A percentile compares a stretch with the other conserved stretches of the same genome.
phyloP scores from a whole-genome alignment of 2,113 vertebrate genomes.

The Elanoides forficatus region DNA sequence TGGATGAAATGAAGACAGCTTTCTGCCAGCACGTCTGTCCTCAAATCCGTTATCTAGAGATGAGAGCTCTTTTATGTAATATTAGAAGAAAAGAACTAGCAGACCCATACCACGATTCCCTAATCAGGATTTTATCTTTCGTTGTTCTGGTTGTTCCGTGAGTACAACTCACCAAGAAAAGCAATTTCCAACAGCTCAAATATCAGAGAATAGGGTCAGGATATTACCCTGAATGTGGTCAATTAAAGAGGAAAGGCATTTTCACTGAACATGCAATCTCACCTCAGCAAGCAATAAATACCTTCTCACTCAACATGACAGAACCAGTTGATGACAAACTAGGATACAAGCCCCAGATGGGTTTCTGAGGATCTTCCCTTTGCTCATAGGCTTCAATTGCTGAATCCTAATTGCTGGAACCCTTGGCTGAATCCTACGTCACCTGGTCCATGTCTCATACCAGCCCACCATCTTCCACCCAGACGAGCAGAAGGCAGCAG shows the following conservation, averaged over 20 bases:
- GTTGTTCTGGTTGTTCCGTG: neutral
- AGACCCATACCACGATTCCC: neutral
- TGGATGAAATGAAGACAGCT: neutral
- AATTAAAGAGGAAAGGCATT: neutral
- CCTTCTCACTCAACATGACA: neutral
- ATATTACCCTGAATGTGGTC: neutral
- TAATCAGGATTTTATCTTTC: neutral
- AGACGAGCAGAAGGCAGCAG: neutral
- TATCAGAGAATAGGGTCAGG: fast-evolving
- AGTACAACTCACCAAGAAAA: neutral
- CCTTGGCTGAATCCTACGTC: neutral
- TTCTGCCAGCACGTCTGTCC: neutral
- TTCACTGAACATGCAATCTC: neutral
- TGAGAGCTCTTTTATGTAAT: neutral
- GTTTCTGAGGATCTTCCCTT: neutral
- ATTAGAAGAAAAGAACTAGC: neutral
- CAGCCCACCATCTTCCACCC: neutral
- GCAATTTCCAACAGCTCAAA: neutral
- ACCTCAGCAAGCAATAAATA: neutral
- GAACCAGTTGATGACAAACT: neutral
- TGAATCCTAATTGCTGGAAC: neutral
- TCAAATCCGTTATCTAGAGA: neutral
- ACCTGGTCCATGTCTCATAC: neutral
- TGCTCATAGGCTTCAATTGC: fast-evolving
- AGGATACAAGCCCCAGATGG: fast-evolving